phyloP scores from a whole-genome alignment of 2,113 vertebrate species.

The Peromyscus maniculatus region DNA sequence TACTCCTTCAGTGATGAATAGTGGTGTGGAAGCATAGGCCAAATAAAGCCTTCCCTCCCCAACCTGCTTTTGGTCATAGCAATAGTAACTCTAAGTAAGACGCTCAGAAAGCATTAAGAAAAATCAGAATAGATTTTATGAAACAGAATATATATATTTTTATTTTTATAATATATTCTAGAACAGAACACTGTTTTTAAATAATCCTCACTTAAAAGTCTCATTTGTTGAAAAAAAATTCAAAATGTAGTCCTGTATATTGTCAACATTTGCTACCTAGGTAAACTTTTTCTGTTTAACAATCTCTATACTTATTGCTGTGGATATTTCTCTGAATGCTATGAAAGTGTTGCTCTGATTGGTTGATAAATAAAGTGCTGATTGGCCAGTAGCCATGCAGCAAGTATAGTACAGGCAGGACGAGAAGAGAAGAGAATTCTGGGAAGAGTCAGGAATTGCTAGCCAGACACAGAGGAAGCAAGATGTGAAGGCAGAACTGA shows the following conservation, averaged over 20 bases:
- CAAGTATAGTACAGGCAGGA: too few relatives aligned
- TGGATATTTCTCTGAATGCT: too few relatives aligned
- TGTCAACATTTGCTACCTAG: neutral
- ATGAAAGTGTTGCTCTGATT: too few relatives aligned
- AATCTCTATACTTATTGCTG: neutral
- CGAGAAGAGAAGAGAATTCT: too few relatives aligned
- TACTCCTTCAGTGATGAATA: neutral
- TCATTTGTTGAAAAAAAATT: neutral
- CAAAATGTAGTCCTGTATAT: neutral
- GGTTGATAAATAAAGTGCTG: too few relatives aligned
- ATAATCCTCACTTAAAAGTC: neutral
- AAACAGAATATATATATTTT: neutral
- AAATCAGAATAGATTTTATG: neutral
- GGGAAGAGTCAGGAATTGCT: too few relatives aligned
- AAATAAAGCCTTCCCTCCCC: neutral
- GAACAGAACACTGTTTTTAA: neutral
- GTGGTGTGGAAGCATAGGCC: too few relatives aligned
- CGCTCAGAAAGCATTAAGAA: neutral
- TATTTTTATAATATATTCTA: neutral
- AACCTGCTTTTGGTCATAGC: neutral
- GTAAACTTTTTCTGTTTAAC: neutral
- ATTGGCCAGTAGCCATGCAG: too few relatives aligned
- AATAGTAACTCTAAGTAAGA: neutral
- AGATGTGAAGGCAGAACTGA: too few relatives aligned
- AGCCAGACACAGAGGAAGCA: too few relatives aligned